Conservation (phyloP, 2,113 vertebrate genomes). For the Brienomyrus brachyistius region DNA sequence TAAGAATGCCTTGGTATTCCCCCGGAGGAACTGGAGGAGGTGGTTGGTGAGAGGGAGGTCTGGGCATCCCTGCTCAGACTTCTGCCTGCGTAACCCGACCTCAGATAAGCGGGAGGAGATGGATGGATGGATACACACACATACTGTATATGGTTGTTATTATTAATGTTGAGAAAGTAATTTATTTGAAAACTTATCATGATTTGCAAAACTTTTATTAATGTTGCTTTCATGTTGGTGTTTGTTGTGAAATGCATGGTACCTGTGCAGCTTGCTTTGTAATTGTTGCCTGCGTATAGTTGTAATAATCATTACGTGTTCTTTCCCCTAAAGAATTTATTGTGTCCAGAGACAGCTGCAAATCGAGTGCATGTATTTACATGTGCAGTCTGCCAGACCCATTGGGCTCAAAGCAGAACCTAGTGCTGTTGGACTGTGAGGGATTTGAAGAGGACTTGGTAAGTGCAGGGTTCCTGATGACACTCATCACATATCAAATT, state of each 20-base stretch:
- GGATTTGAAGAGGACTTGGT: conserved; percentile 18
- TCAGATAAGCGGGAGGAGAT: too few species aligned
- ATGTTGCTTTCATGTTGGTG: too few species aligned
- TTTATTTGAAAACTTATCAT: too few species aligned
- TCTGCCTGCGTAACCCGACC: too few species aligned
- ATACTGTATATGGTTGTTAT: too few species aligned
- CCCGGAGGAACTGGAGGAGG: too few species aligned
- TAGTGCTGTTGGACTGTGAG: conserved; percentile 15
- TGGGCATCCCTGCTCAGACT: too few species aligned
- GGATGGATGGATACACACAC: too few species aligned
- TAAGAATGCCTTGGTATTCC: too few species aligned
- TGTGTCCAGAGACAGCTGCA: background rate
- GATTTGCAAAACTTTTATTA: too few species aligned
- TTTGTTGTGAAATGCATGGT: background rate
- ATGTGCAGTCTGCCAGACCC: background rate
- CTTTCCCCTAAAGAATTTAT: background rate
- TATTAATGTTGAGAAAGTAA: too few species aligned
- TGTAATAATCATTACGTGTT: background rate
- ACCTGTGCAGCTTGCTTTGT: background rate
- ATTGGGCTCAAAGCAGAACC: background rate
- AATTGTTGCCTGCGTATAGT: background rate
- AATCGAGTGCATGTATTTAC: background rate
- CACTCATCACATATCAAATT: background rate
- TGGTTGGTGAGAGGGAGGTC: too few species aligned
- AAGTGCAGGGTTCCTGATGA: background rate